Evolutionary conservation across 1,140 invertebrate genomes (phyloP), one percentile per base, ranked within the genome.

Genomic region (Drosophila bocqueti): DNA sequence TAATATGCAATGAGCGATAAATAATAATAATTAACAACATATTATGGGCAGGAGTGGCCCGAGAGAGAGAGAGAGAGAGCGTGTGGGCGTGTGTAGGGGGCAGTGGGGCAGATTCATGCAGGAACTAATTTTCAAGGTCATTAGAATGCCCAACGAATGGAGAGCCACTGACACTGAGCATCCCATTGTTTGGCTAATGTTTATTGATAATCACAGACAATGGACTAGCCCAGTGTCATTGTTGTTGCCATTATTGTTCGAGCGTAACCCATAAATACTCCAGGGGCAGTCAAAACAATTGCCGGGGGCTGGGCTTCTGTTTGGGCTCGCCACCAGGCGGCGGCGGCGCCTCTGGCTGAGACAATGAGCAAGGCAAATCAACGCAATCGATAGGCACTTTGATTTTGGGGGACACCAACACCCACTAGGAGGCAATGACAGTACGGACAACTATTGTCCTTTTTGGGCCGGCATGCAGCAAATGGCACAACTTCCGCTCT

Each of bases 101-200:
- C 16, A 74, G 63, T 47, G 76, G 63, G 59, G 26, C 16, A 76
- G 81, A 83, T 83, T 83, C 72, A 76, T 80, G 83, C 85, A 91
- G 89, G 90, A 91, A 91, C 89, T 90, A 91, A 91, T 91, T 91
- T 91, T 91, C 89, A 91, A 91, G 89, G 89, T 91, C 89, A 91
- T 91, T 91, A 89, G 90, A 91, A 89, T 78, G 68, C 52, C 46
- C 49, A 59, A 43, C 68, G 45, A 63, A 65, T 57, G 54, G 58
- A 49, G 65, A 61, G 38, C 63, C 59, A 58, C 61, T 64, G 68
- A 84, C 81, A 84, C 76, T 75, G 74, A 60, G 58, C 75, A 77
- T 69, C 74, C 75, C 66, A 84, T 87, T 83, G 83, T 89, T 89
- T 84, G 84, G 87, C 80, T 84, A 84, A 89, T 89, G 84, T 78